Percentiles rank a stretch among this genome's conserved stretches.
Conservation (phyloP, 2,888 invertebrate genomes). For the Cataglyphis albicans region DNA sequence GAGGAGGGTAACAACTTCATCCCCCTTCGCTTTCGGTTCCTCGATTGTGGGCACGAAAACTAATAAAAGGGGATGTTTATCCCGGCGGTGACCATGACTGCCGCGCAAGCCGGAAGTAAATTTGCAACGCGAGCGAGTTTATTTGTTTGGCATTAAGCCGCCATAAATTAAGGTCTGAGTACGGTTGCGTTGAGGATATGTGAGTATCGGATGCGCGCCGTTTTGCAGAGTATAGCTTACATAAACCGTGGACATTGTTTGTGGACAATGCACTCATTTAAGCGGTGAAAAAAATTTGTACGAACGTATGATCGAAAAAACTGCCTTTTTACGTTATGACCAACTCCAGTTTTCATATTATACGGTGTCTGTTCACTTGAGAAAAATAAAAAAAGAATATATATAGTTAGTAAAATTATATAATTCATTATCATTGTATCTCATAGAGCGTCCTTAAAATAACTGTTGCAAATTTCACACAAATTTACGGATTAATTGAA, state of each 20-base stretch:
- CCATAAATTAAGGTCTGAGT: conserved; percentile 58
- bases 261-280: conserved; percentile 24
- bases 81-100: conserved; percentile 28
- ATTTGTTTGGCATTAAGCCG: conserved; percentile 59
- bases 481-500: neutral
- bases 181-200: conserved; percentile 16
- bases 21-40: conserved; percentile 21
- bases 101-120: conserved; percentile 53
- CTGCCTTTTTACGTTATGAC: neutral
- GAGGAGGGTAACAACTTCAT: conserved; percentile 13
- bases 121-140: conserved; percentile 51
- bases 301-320: conserved; percentile 32
- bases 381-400: neutral
- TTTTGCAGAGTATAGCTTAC: conserved; percentile 28
- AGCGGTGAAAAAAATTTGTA: conserved; percentile 23
- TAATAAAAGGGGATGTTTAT: conserved; percentile 63
- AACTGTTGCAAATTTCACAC: neutral
- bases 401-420: neutral
- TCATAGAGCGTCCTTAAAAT: neutral
- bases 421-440: conserved; percentile 16
- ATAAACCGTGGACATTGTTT: conserved; percentile 38
- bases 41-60: conserved; percentile 52
- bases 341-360: conserved; percentile 4
- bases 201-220: conserved; percentile 38
- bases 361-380: neutral